Base-by-base conservation (phyloP, 2,113 vertebrate species). In the Odontophorus gujanensis region DNA sequence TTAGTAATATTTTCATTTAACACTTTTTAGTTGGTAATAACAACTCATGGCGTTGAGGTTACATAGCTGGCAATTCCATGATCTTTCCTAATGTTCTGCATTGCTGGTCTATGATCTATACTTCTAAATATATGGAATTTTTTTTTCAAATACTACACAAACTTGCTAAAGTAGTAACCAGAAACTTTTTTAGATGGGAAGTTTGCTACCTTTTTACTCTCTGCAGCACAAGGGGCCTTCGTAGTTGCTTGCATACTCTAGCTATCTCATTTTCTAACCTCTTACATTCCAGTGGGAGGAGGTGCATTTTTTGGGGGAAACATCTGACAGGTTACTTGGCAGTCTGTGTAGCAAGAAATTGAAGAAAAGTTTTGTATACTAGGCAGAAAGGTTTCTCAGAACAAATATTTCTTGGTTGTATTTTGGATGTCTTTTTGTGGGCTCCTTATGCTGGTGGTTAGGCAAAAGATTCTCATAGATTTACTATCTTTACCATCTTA, bases 1-100 rank as follows among this genome's bases (percentile, higher is more conserved):
- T 98, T 97, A 92, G 87, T 96, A n/a, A 42, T 84, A 51, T n/a
- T 85, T 69, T 92, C 42, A n/a, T 61, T 87, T 78, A 59, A 68
- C 28, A 4, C 5, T 89, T 87, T 4, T 22, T 14, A 72, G 15
- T 48, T 91, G 22, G 53, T 13, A 13, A 59, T 85, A 47, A 81
- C 59, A 65, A 42, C 10, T 43, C 15, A 2, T 3, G 13, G 28
- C n/a, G 50, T 16, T 0, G 0, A 76, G 42, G 11, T 17, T 57
- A 42, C n/a, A 10, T 81, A 53, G 25, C 16, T 74, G 65, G 18
- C 14, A 42, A 24, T 74, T 58, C 55, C 22, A 6, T 67, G 55
- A 32, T 11, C n/a, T 66, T 75, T 88, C n/a, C 32, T 78, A 45
- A 28, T 50, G 18, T 87, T 92, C 76, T 78, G 4, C 38, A 57